Conservation (phyloP, 2,888 invertebrate genomes). For the Euzophera pinguis region DNA sequence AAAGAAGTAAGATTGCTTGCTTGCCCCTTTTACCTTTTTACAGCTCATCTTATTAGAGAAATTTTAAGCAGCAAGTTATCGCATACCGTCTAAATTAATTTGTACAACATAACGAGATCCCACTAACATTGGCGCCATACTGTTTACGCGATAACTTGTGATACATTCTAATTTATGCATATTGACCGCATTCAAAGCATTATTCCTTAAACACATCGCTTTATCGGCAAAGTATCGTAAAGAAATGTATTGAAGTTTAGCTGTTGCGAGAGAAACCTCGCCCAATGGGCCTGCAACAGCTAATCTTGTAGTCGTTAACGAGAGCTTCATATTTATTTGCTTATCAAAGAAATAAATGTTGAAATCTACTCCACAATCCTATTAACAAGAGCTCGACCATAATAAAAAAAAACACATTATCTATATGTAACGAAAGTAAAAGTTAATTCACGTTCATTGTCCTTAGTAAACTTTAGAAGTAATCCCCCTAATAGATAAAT, state of each 20-base stretch:
- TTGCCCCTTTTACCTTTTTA: conserved; percentile 79
- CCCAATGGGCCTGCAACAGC: conserved; percentile 44
- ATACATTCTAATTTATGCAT: conserved; percentile 65
- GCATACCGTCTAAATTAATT: conserved; percentile 60
- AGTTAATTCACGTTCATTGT: conserved; percentile 18
- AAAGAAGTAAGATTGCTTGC: conserved; percentile 95
- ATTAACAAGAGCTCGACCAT: conserved; percentile 21
- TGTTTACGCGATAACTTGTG: conserved; percentile 72
- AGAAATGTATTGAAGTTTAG: conserved; percentile 55
- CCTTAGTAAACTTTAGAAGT: conserved; percentile 21
- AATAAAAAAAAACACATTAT: conserved; percentile 12
- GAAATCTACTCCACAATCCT: conserved; percentile 15
- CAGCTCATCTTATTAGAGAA: conserved; percentile 76
- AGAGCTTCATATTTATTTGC: conserved; percentile 71
- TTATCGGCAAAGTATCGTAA: conserved; percentile 59
- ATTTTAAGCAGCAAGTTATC: conserved; percentile 71
- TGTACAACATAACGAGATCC: conserved; percentile 39
- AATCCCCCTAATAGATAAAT: conserved; percentile 28
- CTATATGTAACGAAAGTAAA: neutral
- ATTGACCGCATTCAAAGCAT: conserved; percentile 64
- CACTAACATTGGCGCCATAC: conserved; percentile 55
- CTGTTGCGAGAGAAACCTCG: conserved; percentile 40
- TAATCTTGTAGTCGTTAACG: conserved; percentile 51
- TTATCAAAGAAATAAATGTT: conserved; percentile 35
- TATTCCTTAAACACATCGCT: conserved; percentile 72